Evolutionary conservation across 2,113 vertebrate genomes (phyloP).

Genomic region (Brevimyrus niger): DNA sequence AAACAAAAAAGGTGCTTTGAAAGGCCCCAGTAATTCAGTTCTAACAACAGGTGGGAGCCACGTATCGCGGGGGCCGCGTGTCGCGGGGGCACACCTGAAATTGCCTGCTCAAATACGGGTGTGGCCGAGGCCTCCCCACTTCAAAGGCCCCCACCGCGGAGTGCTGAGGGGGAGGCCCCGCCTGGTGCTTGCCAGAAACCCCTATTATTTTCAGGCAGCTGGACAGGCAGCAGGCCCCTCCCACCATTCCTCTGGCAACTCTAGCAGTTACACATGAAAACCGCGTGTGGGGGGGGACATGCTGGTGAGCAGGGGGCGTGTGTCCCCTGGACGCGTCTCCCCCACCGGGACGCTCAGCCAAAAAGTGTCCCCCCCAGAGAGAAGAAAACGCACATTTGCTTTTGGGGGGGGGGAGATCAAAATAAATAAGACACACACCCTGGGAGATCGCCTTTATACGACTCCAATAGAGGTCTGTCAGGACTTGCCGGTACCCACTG

Average conservation of each 20-base stretch:
- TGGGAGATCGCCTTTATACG: neutral
- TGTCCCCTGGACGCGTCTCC: neutral
- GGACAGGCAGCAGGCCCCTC: neutral
- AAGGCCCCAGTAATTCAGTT: neutral
- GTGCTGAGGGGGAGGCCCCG: neutral
- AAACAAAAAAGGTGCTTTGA: neutral
- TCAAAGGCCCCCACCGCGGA: neutral
- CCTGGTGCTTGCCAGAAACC: neutral
- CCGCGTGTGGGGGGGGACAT: neutral
- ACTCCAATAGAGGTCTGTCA: neutral
- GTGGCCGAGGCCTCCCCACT: neutral
- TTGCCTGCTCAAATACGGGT: neutral
- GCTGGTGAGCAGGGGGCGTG: neutral
- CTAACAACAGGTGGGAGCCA: neutral
- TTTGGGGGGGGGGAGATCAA: neutral
- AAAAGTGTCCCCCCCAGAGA: neutral
- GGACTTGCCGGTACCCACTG: neutral
- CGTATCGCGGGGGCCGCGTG: neutral
- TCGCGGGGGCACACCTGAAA: neutral
- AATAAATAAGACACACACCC: neutral
- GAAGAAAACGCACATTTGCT: neutral
- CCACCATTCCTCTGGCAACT: neutral
- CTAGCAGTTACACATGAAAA: neutral
- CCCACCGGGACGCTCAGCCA: neutral
- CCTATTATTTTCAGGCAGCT: neutral